These are phyloP conservation scores for Tenthredo scrophulariae DNA, from an alignment of 2,888 invertebrate species.

Conservation along the genomic window DNA sequence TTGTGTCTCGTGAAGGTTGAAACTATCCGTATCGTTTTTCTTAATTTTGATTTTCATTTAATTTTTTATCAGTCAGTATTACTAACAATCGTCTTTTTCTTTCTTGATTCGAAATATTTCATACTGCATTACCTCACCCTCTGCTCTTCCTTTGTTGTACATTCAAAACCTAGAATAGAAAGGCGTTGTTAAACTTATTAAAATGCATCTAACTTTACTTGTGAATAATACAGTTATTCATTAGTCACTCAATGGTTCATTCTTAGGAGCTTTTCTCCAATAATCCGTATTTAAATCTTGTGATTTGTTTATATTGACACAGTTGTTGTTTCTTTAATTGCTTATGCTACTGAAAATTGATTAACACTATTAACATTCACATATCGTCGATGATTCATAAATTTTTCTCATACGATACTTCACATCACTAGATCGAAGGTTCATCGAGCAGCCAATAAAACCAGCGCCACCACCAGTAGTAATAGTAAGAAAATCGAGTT, in stretches of 20 bases:
- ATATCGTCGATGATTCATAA: not conserved
- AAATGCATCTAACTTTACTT: not conserved
- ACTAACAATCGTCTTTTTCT: not conserved
- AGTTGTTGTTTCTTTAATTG: not conserved
- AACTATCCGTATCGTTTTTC: slow-evolving; percentile 12
- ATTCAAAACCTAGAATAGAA: slow-evolving; percentile 12
- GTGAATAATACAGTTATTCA: not conserved
- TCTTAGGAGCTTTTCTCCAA: not conserved
- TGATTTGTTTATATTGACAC: not conserved
- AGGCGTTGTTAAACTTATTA: not conserved
- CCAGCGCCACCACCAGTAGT: slow-evolving; percentile 89
- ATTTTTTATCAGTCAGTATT: not conserved
- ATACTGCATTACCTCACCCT: not conserved
- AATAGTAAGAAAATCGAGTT: slow-evolving; percentile 79
- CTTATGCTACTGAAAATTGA: not conserved
- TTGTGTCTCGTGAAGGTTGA: slow-evolving; percentile 13
- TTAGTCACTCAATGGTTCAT: not conserved
- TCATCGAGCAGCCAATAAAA: slow-evolving; percentile 91
- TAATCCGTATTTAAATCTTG: not conserved
- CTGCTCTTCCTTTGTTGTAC: not conserved
- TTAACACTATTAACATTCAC: not conserved
- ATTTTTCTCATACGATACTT: slow-evolving; percentile 23
- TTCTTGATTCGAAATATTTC: not conserved
- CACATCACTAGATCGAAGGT: slow-evolving; percentile 85
- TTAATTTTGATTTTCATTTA: not conserved